Conservation (phyloP, 1,140 invertebrate genomes). For the Fragariocoptes setiger region DNA sequence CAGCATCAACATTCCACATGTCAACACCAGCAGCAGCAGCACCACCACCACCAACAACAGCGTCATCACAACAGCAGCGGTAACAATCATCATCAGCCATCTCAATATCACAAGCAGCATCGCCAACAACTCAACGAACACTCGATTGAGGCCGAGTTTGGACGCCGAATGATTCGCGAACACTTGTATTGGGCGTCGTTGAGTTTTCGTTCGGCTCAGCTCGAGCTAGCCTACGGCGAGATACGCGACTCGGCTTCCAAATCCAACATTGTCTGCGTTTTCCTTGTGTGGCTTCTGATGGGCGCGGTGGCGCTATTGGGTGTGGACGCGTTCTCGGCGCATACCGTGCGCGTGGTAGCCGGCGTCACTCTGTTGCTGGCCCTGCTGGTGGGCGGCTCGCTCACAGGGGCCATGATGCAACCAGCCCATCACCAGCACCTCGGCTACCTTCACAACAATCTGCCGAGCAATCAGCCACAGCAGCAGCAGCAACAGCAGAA, state of each 20-base stretch:
- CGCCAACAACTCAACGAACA: conserved; percentile 59
- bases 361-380: too few species aligned
- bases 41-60: conserved; percentile 10
- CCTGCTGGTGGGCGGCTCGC: too few species aligned
- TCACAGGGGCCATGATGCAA: too few species aligned
- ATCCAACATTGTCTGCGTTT: conserved; percentile 66
- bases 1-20: too few species aligned
- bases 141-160: conserved; percentile 64
- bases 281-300: conserved; percentile 62
- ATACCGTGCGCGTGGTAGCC: too few species aligned
- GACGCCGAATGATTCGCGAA: conserved; percentile 53
- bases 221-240: conserved; percentile 24
- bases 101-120: neutral
- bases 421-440: too few species aligned
- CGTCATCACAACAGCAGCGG: conserved; percentile 9
- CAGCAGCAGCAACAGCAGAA: too few species aligned
- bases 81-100: conserved; percentile 11
- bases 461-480: too few species aligned
- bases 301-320: conserved; percentile 27
- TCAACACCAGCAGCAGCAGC: neutral
- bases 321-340: too few species aligned
- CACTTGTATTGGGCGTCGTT: conserved; percentile 57
- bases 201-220: conserved; percentile 36
- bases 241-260: neutral
- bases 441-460: too few species aligned